These are phyloP conservation scores for Xiphophorus birchmanni DNA, from an alignment of 2,797 vertebrate genomes.

Conservation along the genomic window DNA sequence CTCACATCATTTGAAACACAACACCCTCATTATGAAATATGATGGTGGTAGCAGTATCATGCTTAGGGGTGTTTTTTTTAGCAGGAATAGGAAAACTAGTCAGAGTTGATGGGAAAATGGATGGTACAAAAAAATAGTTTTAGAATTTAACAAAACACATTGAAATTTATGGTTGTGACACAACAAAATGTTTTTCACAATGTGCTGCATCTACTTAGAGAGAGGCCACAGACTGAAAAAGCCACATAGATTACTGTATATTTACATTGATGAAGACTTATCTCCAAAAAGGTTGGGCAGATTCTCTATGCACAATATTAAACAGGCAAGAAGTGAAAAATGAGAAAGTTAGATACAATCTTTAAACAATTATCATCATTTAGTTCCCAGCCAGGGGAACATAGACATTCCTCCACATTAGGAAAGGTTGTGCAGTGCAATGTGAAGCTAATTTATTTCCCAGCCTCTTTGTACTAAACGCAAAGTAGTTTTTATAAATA, in stretches of 20 bases:
- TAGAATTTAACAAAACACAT: neutral
- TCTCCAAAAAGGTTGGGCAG: slow-evolving; percentile 35
- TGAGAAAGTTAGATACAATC: slow-evolving; percentile 36
- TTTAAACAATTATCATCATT: slow-evolving; percentile 41
- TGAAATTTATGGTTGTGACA: neutral
- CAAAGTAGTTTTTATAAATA: slow-evolving; percentile 6
- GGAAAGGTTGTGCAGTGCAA: slow-evolving; percentile 11
- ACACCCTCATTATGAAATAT: neutral
- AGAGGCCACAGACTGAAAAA: slow-evolving; percentile 7
- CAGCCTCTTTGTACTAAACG: slow-evolving; percentile 34
- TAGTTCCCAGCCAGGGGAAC: slow-evolving; percentile 17
- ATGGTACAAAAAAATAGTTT: no score
- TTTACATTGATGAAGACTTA: slow-evolving; percentile 53
- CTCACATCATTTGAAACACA: neutral
- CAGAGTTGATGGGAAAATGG: no score
- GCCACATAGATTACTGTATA: slow-evolving; percentile 35
- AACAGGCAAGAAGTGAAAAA: slow-evolving; percentile 32
- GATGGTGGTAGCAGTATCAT: no score
- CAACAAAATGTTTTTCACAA: neutral
- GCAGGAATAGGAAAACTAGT: no score
- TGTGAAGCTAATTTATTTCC: slow-evolving; percentile 22
- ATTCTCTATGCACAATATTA: slow-evolving; percentile 44
- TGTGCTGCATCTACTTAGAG: neutral
- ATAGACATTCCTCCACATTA: slow-evolving; percentile 6
- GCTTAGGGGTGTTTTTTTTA: neutral